phyloP scores from a whole-genome alignment of 2,888 invertebrate genomes.

The Erebia palarica region DNA sequence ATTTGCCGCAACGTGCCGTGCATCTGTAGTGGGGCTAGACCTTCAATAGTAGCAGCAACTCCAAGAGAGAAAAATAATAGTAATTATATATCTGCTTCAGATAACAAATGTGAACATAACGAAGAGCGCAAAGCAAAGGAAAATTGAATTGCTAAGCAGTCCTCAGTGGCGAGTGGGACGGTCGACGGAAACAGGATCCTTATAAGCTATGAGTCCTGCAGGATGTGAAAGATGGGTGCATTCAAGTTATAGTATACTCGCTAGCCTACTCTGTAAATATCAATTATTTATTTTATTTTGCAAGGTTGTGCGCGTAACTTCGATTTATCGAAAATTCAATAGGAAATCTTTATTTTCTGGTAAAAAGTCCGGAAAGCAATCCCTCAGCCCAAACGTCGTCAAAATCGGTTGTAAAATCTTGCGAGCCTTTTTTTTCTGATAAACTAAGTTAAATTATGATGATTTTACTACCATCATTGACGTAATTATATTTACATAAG shows the following conservation, averaged over 20 bases:
- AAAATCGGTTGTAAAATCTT: too few species aligned
- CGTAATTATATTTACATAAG: neutral
- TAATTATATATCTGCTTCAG: neutral
- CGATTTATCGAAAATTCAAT: too few species aligned
- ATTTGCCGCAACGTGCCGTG: too few species aligned
- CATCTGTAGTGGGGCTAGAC: too few species aligned
- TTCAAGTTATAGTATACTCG: neutral
- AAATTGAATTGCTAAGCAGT: conserved; percentile 15
- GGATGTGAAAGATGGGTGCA: neutral
- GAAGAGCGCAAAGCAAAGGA: neutral
- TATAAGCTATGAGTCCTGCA: neutral
- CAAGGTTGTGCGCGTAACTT: too few species aligned
- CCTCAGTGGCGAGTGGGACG: neutral
- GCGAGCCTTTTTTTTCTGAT: too few species aligned
- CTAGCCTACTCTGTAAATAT: neutral
- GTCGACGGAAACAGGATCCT: conserved; percentile 4
- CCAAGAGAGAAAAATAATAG: too few species aligned
- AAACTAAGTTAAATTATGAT: neutral
- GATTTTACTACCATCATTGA: neutral
- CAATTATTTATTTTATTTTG: too few species aligned
- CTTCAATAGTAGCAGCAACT: too few species aligned
- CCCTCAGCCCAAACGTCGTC: too few species aligned
- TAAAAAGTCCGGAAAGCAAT: too few species aligned
- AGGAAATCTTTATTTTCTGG: too few species aligned
- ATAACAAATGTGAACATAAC: neutral